phyloP scores from a whole-genome alignment of 2,888 invertebrate genomes.

The Leptinotarsa rubiginosa region DNA sequence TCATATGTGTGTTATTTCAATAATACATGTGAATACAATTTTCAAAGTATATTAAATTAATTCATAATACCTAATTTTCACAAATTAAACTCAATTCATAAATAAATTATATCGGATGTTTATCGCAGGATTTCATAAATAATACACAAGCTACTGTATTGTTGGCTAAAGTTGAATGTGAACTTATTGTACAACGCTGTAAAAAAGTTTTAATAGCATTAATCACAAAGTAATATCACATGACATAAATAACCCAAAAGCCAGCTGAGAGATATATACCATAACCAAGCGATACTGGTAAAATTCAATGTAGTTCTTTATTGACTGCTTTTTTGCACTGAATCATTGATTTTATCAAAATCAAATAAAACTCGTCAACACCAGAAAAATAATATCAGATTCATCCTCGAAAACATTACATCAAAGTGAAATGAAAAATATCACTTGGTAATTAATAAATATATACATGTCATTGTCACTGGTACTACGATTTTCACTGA shows the following conservation, averaged over 20 bases:
- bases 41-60: background rate
- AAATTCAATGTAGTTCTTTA: background rate
- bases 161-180: slow-evolving; percentile 16
- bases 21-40: slow-evolving; percentile 9
- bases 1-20: slow-evolving; percentile 2
- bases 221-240: background rate
- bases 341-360: too few species aligned
- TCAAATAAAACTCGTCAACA: too few species aligned
- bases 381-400: background rate
- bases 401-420: background rate
- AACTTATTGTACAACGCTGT: slow-evolving; percentile 21
- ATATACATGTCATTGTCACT: background rate
- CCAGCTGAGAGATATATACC: slow-evolving; percentile 6
- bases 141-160: slow-evolving; percentile 17
- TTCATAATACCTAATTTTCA: background rate
- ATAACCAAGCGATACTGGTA: slow-evolving; percentile 10
- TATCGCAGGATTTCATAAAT: background rate
- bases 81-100: slow-evolving; percentile 4
- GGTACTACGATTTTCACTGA: background rate
- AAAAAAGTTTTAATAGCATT: slow-evolving; percentile 8
- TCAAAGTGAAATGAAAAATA: background rate
- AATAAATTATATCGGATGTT: slow-evolving; percentile 19
- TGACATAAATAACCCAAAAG: slow-evolving; percentile 8
- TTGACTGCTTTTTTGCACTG: background rate
- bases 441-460: background rate